Base-by-base conservation (phyloP, 2,797 vertebrate genomes). In the Myotis daubentonii region DNA sequence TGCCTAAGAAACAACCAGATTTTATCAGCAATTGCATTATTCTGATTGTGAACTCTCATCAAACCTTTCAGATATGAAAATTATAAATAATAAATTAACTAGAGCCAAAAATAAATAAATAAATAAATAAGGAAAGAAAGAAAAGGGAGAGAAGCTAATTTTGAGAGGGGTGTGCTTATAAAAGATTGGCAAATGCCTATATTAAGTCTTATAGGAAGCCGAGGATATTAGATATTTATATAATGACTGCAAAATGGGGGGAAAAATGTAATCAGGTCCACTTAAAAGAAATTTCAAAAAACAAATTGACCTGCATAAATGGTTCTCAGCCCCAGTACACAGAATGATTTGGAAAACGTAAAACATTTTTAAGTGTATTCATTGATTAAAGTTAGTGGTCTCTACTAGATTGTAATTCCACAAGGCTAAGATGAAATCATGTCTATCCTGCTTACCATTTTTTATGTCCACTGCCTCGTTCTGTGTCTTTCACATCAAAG, bases 21-120 rank as follows among this genome's bases (percentile, higher is more conserved):
- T 74, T 17, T 47, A 66, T 36, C 0, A 6, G 41, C 60, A 71
- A 53, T 57, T 66, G 23, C 79, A 51, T 88, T 60, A n/a, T 51
- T 88, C 84, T 88, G 41, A 84, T 84, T 68, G 88, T 17, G 19
- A 91, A 57, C 55, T 41, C 88, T 84, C 89, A 84, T 91, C 79
- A 91, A 66, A 60, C n/a, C 49, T 51, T 80, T 88, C 38, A 44
- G 79, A 91, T 47, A 66, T 33, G 28, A 88, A 91, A 84, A 88
- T 74, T 51, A 72, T 28, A 79, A 68, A 38, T 60, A 91, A 68
- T 74, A 33, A 94, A 74, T 72, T 80, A 66, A 68, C 47, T n/a
- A 91, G 72, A 88, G 78, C 66, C 72, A 30, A 47, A 47, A 47
- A 47, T 10, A 2, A 12, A 47, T 11, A 47, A 47, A 47, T 11